Percentiles rank a stretch among this genome's conserved stretches.
Evolutionary conservation across 2,888 invertebrate genomes (phyloP).

Genomic region (Mythimna pallens): DNA sequence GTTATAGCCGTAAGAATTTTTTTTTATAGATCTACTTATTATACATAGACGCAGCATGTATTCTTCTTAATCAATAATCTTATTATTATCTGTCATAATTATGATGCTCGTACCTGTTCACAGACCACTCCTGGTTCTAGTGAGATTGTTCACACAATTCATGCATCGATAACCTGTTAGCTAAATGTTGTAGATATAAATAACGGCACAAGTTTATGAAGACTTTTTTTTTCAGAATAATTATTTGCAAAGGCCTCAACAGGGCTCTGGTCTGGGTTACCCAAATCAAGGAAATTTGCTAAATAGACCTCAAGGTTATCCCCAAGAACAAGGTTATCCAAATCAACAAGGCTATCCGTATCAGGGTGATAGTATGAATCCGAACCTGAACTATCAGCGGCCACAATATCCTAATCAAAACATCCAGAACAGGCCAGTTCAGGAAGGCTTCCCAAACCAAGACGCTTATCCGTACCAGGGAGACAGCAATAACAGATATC

Average conservation of each 20-base stretch:
- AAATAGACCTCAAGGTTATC: constrained; percentile 29
- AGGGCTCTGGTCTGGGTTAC: constrained; percentile 10
- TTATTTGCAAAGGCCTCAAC: constrained; percentile 31
- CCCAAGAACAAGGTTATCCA: constrained; percentile 29
- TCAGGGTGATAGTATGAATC: constrained; percentile 42
- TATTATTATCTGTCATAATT: not conserved
- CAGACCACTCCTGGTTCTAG: not conserved
- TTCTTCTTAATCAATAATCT: not conserved
- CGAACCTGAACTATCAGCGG: constrained; percentile 38
- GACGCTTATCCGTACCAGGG: constrained; percentile 40
- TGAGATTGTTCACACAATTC: not conserved
- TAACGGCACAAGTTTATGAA: not conserved
- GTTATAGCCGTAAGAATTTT: no score
- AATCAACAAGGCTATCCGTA: constrained; percentile 39
- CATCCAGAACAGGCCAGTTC: constrained; percentile 28
- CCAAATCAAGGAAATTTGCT: constrained; percentile 38
- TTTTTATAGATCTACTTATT: no score
- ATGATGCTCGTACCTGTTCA: not conserved
- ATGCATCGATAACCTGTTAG: not conserved
- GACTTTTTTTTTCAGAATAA: constrained; percentile 42
- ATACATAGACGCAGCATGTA: not conserved
- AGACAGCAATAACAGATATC: constrained; percentile 39
- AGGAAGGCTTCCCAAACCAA: constrained; percentile 36
- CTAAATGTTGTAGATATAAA: not conserved
- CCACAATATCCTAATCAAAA: constrained; percentile 36